Evolutionary conservation across 2,113 vertebrate species (phyloP).

Genomic region (Datnioides undecimradiatus): DNA sequence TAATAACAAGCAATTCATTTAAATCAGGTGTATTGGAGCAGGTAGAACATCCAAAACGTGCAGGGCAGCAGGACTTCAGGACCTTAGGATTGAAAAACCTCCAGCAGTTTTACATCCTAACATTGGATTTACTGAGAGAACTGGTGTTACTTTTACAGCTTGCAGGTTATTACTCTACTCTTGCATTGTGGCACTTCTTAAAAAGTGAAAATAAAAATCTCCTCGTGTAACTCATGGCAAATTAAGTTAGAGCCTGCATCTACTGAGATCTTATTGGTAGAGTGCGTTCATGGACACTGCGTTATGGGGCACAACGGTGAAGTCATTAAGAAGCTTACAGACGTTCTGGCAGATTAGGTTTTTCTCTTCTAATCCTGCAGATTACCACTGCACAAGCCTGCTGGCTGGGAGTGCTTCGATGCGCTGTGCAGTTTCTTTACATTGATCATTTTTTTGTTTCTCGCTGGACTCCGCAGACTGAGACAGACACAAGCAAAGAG

Average conservation of each 20-base stretch:
- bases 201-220: conserved; percentile 49
- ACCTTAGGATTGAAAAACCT: too few species aligned
- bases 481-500: conserved; percentile 8
- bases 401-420: conserved; percentile 70
- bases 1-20: too few species aligned
- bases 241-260: conserved; percentile 32
- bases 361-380: conserved; percentile 87
- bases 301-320: conserved; percentile 75
- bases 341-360: conserved; percentile 84
- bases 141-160: neutral
- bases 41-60: too few species aligned
- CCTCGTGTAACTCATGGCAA: conserved; percentile 22
- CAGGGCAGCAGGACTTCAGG: too few species aligned
- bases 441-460: conserved; percentile 73
- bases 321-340: conserved; percentile 88
- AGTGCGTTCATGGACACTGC: conserved; percentile 72
- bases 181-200: neutral
- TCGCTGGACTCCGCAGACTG: conserved; percentile 31
- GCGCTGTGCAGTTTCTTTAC: conserved; percentile 67
- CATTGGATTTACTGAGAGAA: neutral
- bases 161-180: neutral
- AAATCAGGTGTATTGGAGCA: too few species aligned
- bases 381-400: conserved; percentile 80
- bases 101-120: neutral
- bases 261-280: conserved; percentile 69